Evolutionary conservation across 2,888 invertebrate genomes (phyloP).

Genomic region (Sturmia bella): DNA sequence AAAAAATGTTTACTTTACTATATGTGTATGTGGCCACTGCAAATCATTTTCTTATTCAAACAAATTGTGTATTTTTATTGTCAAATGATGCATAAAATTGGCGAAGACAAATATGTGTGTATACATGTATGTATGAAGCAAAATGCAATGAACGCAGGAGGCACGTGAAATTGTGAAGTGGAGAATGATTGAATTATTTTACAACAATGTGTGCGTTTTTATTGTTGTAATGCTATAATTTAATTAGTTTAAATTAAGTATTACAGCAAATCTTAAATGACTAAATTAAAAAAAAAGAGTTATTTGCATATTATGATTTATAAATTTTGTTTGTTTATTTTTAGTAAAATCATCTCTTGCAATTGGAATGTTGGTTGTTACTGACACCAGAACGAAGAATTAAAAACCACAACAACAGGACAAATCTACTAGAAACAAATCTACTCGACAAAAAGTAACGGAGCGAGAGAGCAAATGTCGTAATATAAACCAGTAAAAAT

Average conservation of each 20-base stretch:
- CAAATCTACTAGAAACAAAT: too few species aligned
- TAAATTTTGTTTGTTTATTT: too few species aligned
- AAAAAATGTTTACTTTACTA: conserved; percentile 14
- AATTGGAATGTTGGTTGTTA: too few species aligned
- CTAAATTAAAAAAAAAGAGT: background rate
- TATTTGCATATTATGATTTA: too few species aligned
- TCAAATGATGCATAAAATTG: conserved; percentile 22
- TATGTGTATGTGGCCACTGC: background rate
- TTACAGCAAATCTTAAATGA: background rate
- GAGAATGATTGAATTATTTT: too few species aligned
- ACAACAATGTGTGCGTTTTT: conserved; percentile 3
- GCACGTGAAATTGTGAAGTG: conserved; percentile 32
- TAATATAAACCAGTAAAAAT: too few species aligned
- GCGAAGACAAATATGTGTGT: conserved; percentile 26
- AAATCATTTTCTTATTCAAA: conserved; percentile 5
- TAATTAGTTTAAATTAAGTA: conserved; percentile 33
- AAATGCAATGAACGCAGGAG: conserved; percentile 17
- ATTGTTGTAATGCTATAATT: conserved; percentile 14
- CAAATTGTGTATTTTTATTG: background rate
- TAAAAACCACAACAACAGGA: too few species aligned
- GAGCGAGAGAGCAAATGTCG: too few species aligned
- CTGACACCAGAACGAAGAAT: too few species aligned
- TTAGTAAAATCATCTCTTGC: too few species aligned
- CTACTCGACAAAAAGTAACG: too few species aligned
- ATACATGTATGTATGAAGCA: too few species aligned